A percentile compares a stretch with the other conserved stretches of the same genome.
These are phyloP conservation scores for Drosophila aldrichi DNA, from an alignment of 2,888 invertebrate species.

Conservation along the genomic window DNA sequence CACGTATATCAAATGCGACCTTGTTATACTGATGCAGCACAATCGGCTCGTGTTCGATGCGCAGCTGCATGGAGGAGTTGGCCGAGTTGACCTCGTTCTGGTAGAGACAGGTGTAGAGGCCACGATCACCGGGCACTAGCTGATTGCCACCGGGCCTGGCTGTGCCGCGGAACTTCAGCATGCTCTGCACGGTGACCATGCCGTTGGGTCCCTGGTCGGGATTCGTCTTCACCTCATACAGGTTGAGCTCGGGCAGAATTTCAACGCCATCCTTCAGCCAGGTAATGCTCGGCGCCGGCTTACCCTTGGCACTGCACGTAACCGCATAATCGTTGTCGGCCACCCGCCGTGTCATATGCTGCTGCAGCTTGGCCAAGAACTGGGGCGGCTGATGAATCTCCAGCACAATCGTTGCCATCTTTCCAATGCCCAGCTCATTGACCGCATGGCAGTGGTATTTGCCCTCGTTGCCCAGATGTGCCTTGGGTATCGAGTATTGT, in stretches of 20 bases:
- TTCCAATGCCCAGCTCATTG: slow-evolving; percentile 95
- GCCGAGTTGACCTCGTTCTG: slow-evolving; percentile 95
- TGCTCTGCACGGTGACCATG: slow-evolving; percentile 93
- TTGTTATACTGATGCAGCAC: slow-evolving; percentile 93
- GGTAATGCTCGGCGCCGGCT: slow-evolving; percentile 92
- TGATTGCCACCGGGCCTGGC: slow-evolving; percentile 91
- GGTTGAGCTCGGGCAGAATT: slow-evolving; percentile 90
- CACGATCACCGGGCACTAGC: slow-evolving; percentile 93
- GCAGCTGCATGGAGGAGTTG: slow-evolving; percentile 95
- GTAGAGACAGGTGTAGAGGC: slow-evolving; percentile 94
- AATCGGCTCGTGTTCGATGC: slow-evolving; percentile 96
- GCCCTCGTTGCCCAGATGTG: slow-evolving; percentile 94
- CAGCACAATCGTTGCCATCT: slow-evolving; percentile 92
- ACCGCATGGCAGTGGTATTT: slow-evolving; percentile 95
- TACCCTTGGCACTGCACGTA: slow-evolving; percentile 94
- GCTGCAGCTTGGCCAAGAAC: slow-evolving; percentile 92
- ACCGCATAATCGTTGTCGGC: slow-evolving; percentile 92
- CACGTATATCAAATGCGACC: slow-evolving; percentile 94
- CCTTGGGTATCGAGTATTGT: slow-evolving; percentile 93
- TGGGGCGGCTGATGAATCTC: slow-evolving; percentile 96
- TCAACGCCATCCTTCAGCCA: slow-evolving; percentile 95
- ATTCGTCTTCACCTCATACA: slow-evolving; percentile 93
- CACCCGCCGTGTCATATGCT: slow-evolving; percentile 92
- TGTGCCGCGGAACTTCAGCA: slow-evolving; percentile 92
- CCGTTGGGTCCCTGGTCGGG: slow-evolving; percentile 91